Percentiles rank a stretch among this genome's conserved stretches.
These are phyloP conservation scores for Lampris incognitus DNA, from an alignment of 2,113 vertebrate genomes.

Conservation along the genomic window DNA sequence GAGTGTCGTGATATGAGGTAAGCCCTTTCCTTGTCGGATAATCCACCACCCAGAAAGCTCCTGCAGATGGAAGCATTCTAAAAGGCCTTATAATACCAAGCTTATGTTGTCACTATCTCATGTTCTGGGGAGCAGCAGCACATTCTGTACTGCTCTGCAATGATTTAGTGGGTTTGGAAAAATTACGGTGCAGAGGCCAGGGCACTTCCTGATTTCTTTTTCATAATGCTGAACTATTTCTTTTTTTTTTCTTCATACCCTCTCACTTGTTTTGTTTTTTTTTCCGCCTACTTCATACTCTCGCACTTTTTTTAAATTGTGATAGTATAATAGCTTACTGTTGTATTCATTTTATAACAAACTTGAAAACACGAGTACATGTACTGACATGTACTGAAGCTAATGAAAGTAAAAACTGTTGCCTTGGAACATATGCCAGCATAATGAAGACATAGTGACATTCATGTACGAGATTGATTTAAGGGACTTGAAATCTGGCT, in stretches of 20 bases:
- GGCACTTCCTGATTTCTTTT: slow-evolving; percentile 43
- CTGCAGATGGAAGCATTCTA: slow-evolving; percentile 81
- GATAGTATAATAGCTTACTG: neutral
- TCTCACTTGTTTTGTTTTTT: slow-evolving; percentile 7
- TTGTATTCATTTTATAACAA: neutral
- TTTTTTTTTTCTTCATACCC: neutral
- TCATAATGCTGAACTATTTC: slow-evolving; percentile 20
- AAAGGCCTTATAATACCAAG: slow-evolving; percentile 81
- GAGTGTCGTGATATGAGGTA: slow-evolving; percentile 77
- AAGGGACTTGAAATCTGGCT: slow-evolving; percentile 31
- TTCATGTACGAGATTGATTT: slow-evolving; percentile 36
- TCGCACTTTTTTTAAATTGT: neutral
- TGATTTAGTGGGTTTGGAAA: slow-evolving; percentile 60
- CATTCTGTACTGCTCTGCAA: slow-evolving; percentile 54
- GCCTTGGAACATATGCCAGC: slow-evolving; percentile 37
- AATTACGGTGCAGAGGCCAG: slow-evolving; percentile 52
- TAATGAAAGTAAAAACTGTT: slow-evolving; percentile 27
- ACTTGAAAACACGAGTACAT: slow-evolving; percentile 7
- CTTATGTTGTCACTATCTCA: slow-evolving; percentile 83
- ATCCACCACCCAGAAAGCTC: slow-evolving; percentile 81
- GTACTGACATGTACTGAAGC: slow-evolving; percentile 11
- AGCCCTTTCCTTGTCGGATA: slow-evolving; percentile 82
- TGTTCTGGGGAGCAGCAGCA: slow-evolving; percentile 67
- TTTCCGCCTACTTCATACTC: neutral
- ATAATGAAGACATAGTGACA: slow-evolving; percentile 52